Base-by-base conservation (phyloP, 2,113 vertebrate species). In the Xiphophorus hellerii region DNA sequence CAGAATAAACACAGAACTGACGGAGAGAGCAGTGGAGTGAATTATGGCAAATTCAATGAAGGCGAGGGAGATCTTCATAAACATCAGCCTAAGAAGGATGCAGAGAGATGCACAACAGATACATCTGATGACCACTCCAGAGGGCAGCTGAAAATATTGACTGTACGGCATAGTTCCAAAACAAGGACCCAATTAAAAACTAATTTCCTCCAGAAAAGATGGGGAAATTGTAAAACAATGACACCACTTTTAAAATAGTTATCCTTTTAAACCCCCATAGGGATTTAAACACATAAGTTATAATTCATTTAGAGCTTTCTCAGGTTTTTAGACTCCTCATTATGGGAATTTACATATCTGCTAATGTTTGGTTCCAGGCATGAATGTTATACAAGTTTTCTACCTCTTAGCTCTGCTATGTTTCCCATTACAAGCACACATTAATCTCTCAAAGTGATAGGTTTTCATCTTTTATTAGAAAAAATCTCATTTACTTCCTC, bases 1-100 rank as follows among this genome's bases (percentile, higher is more conserved):
- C 82, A 88, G 80, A 87, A 80, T 78, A 86, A 88, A 89, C 88
- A 85, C 42, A 71, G 69, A 77, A 42, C 62, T 82, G 78, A 73
- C 62, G 3, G 75, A 73, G 73, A 0, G 48, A 66, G 63, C 31
- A 74, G 25, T 67, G 30, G 67, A 66, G 63, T 78, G 82, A 87
- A 80, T 85, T 69, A 78, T 66, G 64, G 64, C 64, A 29, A 63
- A 78, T 39, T 72, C 78, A 87, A 74, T 25, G 51, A 73, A 81
- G 68, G 72, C 1, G 42, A 37, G 5, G 9, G 62, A 42, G 80
- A 73, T 71, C 67, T 78, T 79, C 80, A 83, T 85, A 84, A 88
- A 79, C 62, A 63, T 81, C 69, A 71, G 69, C 64, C 35, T 1
- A 5, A 51, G 71, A 74, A 64, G 73, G 62, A 85, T 66, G 35